These are phyloP conservation scores for Tinea semifulvella DNA, from an alignment of 2,888 invertebrate species.

Conservation along the genomic window DNA sequence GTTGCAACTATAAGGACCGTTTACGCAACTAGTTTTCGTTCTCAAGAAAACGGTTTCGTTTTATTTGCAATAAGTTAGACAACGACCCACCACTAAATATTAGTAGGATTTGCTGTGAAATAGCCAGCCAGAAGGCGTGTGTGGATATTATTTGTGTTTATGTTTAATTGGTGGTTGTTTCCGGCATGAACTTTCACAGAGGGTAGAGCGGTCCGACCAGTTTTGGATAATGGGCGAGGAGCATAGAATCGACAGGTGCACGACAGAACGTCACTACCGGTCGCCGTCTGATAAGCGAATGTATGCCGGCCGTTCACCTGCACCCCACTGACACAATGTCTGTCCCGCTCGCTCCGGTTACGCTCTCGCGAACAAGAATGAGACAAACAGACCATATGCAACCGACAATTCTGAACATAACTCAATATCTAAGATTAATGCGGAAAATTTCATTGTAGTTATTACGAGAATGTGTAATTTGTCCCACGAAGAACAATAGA, in stretches of 20 bases:
- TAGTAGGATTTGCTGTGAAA: not conserved
- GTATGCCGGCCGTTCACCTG: conserved; percentile 62
- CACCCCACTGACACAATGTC: conserved; percentile 47
- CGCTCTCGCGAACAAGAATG: conserved; percentile 15
- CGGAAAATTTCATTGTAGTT: conserved; percentile 37
- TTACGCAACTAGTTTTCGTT: too few relatives aligned
- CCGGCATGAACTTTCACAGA: conserved; percentile 5
- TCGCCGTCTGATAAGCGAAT: conserved; percentile 51
- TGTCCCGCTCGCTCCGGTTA: conserved; percentile 31
- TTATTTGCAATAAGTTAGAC: too few relatives aligned
- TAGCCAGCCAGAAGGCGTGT: conserved; percentile 2
- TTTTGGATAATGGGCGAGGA: conserved; percentile 1
- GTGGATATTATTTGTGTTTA: not conserved
- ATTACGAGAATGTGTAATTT: conserved; percentile 33
- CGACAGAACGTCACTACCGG: conserved; percentile 42
- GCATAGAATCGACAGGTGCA: conserved; percentile 42
- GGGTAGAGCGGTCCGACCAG: conserved; percentile 7
- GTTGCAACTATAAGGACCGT: too few relatives aligned
- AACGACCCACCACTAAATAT: not conserved
- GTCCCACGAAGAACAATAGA: conserved; percentile 30
- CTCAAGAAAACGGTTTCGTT: too few relatives aligned
- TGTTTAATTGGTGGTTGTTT: conserved; percentile 9
- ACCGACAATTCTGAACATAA: conserved; percentile 27
- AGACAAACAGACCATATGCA: conserved; percentile 10
- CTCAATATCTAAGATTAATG: conserved; percentile 40